These are phyloP conservation scores for Malurus melanocephalus DNA, from an alignment of 2,113 vertebrate species.

Conservation along the genomic window DNA sequence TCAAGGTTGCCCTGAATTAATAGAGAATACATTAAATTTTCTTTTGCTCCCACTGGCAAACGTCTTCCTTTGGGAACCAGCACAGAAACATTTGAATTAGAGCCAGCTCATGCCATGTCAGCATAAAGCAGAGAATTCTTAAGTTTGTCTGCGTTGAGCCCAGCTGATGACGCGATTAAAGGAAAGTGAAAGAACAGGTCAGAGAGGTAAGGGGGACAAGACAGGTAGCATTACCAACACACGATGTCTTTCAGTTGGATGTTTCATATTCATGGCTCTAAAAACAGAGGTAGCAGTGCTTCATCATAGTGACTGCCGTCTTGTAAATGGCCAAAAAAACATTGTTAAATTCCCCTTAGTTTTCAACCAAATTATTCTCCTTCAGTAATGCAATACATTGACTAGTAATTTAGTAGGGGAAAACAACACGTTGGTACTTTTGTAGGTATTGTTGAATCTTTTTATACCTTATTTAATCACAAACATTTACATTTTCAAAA, in stretches of 20 bases:
- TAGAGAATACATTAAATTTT: not conserved
- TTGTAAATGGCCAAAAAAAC: not conserved
- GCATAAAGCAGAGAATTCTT: not conserved
- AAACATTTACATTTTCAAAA: not conserved
- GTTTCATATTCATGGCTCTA: not conserved
- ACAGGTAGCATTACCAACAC: not conserved
- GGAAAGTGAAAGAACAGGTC: not conserved
- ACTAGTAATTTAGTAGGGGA: not conserved
- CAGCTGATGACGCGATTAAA: not conserved
- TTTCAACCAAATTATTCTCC: not conserved
- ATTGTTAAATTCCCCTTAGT: not conserved
- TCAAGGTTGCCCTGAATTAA: not conserved
- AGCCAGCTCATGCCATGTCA: not conserved
- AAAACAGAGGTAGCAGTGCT: not conserved
- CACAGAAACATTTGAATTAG: not conserved
- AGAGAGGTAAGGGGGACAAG: not conserved
- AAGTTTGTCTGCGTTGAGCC: not conserved
- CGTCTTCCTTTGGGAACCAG: not conserved
- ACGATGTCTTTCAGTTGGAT: not conserved
- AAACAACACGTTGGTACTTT: not conserved
- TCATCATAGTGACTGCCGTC: not conserved
- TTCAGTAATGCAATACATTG: not conserved
- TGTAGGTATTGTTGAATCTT: not conserved
- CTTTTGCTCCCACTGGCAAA: not conserved
- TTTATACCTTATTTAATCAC: not conserved